Percentiles rank a stretch among this genome's conserved stretches.
Conservation (phyloP, 2,113 vertebrate genomes). For the Ageneiosus marmoratus region DNA sequence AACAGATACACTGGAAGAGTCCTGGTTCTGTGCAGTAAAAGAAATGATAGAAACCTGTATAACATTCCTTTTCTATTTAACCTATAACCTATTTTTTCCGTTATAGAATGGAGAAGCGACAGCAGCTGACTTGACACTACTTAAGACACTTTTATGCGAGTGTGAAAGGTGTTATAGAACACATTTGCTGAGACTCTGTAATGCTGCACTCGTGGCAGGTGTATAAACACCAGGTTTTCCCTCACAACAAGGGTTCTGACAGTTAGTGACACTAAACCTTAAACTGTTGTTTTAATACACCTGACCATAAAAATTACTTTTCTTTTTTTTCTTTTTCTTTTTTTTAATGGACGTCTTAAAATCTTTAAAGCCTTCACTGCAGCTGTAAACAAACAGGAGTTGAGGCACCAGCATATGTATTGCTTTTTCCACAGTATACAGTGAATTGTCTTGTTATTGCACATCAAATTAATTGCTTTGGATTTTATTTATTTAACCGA, state of each 20-base stretch:
- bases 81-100: too few relatives aligned
- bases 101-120: background rate
- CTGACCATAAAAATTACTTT: slow-evolving; percentile 1
- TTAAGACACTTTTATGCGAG: background rate
- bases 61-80: too few relatives aligned
- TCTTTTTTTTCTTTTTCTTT: background rate
- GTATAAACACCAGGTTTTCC: background rate
- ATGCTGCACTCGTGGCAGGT: background rate
- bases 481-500: background rate
- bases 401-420: background rate
- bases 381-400: background rate
- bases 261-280: background rate
- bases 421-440: background rate
- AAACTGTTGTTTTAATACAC: background rate
- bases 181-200: background rate
- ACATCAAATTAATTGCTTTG: background rate
- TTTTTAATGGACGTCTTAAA: background rate
- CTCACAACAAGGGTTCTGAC: background rate
- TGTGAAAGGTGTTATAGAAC: slow-evolving; percentile 11
- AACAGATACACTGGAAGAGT: background rate
- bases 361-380: background rate
- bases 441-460: background rate
- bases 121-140: background rate
- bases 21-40: background rate
- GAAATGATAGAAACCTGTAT: background rate